Evolutionary conservation across 1,140 invertebrate species (phyloP).

Genomic region (Tetragnatha versicolor): DNA sequence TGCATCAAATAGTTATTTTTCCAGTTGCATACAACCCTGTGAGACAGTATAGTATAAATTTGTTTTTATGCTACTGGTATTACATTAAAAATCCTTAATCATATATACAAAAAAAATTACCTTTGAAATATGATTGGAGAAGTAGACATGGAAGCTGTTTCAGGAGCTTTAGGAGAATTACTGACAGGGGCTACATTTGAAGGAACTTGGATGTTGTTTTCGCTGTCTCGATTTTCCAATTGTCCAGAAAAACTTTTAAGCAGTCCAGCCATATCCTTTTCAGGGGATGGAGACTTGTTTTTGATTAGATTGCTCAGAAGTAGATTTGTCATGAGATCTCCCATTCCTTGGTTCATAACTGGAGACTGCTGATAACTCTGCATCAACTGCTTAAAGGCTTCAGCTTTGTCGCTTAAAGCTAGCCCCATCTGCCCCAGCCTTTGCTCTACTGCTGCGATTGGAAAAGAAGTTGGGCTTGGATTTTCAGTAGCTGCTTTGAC

Average conservation of each 20-base stretch:
- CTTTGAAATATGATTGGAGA: conserved; percentile 21
- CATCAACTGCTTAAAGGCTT: conserved; percentile 42
- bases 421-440: conserved; percentile 34
- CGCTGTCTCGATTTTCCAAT: conserved; percentile 10
- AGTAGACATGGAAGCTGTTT: not conserved
- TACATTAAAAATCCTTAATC: too few relatives aligned
- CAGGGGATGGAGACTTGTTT: conserved; percentile 37
- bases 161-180: not conserved
- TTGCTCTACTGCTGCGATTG: conserved; percentile 17
- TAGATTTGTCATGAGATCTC: not conserved
- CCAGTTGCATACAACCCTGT: too few relatives aligned
- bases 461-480: conserved; percentile 4
- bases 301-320: conserved; percentile 18
- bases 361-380: conserved; percentile 27
- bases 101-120: not conserved
- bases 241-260: not conserved
- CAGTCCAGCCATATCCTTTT: not conserved
- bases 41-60: too few relatives aligned
- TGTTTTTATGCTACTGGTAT: too few relatives aligned
- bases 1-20: too few relatives aligned
- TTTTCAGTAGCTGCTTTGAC: not conserved
- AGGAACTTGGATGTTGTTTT: conserved; percentile 14
- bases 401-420: conserved; percentile 38
- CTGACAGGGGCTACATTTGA: not conserved
- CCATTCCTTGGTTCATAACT: not conserved